These are phyloP conservation scores for Musca vetustissima DNA, from an alignment of 1,140 invertebrate genomes.

Conservation along the genomic window DNA sequence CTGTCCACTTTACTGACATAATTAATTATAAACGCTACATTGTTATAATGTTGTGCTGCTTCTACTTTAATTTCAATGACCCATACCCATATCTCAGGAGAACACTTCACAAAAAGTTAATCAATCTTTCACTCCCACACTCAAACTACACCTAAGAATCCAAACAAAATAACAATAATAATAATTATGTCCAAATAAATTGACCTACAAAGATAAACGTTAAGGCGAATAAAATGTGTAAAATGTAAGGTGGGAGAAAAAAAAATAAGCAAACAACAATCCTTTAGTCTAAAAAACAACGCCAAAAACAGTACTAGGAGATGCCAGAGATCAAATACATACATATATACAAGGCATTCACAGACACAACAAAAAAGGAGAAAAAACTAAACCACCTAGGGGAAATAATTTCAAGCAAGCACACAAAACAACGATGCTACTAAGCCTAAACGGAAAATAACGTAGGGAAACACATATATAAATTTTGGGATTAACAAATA, in stretches of 20 bases:
- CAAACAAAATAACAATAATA: neutral
- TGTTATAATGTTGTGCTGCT: too few species aligned
- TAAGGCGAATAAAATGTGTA: neutral
- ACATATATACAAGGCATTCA: too few species aligned
- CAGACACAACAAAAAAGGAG: neutral
- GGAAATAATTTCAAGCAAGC: neutral
- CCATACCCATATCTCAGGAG: neutral
- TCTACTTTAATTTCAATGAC: too few species aligned
- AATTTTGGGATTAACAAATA: too few species aligned
- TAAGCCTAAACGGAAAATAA: neutral
- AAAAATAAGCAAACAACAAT: too few species aligned
- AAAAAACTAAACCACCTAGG: neutral
- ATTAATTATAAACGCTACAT: too few species aligned
- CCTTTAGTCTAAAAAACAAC: too few species aligned
- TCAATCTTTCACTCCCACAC: neutral
- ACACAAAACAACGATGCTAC: neutral
- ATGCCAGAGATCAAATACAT: too few species aligned
- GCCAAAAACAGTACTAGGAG: too few species aligned
- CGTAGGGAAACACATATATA: neutral
- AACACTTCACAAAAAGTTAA: conserved; percentile 3
- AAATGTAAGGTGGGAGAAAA: neutral
- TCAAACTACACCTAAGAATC: neutral
- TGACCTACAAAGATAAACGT: conserved; percentile 6
- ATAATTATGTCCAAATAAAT: neutral
- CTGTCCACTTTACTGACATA: too few species aligned